Evolutionary conservation across 2,113 vertebrate species (phyloP).

Genomic region (Anguilla rostrata): DNA sequence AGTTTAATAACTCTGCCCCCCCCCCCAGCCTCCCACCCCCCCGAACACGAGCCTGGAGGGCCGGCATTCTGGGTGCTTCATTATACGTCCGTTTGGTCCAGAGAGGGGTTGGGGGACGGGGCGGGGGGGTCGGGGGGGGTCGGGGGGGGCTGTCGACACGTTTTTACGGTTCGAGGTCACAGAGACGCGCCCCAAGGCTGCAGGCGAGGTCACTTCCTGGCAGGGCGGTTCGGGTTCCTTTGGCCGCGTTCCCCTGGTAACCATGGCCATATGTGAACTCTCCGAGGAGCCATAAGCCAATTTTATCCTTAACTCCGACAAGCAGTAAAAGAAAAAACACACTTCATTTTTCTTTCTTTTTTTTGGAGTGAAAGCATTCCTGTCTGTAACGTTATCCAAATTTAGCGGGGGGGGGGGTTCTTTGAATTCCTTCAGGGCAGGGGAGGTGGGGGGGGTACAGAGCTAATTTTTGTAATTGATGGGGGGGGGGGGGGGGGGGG

Average conservation of each 20-base stretch:
- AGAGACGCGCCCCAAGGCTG: not conserved
- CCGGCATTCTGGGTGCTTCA: not conserved
- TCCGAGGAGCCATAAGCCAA: constrained; percentile 24
- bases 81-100: not conserved
- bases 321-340: not conserved
- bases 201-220: constrained; percentile 24
- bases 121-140: not conserved
- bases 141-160: not conserved
- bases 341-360: not conserved
- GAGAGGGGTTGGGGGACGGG: not conserved
- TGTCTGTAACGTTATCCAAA: constrained; percentile 23
- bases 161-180: constrained; percentile 5
- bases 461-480: not conserved
- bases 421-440: not conserved
- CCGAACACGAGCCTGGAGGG: not conserved
- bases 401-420: not conserved
- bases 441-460: too few species aligned
- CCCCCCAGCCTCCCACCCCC: too few species aligned
- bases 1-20: constrained; percentile 3
- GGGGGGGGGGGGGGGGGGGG: not conserved
- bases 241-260: not conserved
- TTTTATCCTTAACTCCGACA: constrained; percentile 17
- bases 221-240: not conserved
- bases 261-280: constrained; percentile 44
- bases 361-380: constrained; percentile 13